Evolutionary conservation across 2,888 invertebrate species (phyloP).

Genomic region (Scotopteryx bipunctaria): DNA sequence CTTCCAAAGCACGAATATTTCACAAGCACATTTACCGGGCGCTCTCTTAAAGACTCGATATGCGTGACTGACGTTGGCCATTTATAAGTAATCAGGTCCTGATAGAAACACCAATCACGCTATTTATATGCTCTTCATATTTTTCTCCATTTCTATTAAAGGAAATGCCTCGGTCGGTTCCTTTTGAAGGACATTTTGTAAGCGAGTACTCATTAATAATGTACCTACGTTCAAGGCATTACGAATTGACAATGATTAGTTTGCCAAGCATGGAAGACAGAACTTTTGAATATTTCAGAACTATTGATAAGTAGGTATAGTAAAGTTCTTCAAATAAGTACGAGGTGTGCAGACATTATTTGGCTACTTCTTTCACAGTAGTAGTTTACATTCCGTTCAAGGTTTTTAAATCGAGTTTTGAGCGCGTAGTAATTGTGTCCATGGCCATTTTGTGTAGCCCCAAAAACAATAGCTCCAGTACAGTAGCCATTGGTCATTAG

Average conservation of each 20-base stretch:
- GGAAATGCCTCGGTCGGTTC: conserved; percentile 14
- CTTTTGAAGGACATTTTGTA: conserved; percentile 13
- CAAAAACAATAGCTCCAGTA: conserved; percentile 55
- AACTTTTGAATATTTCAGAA: too few relatives aligned
- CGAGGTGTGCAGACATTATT: not conserved
- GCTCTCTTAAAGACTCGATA: conserved; percentile 47
- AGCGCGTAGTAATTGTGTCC: conserved; percentile 36
- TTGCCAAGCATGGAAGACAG: too few relatives aligned
- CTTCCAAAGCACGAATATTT: conserved; percentile 53
- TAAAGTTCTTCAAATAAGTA: not conserved
- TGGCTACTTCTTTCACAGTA: not conserved
- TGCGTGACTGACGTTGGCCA: conserved; percentile 56
- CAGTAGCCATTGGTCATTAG: conserved; percentile 56
- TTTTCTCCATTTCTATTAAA: conserved; percentile 28
- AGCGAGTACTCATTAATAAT: not conserved
- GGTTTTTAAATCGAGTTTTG: conserved; percentile 21
- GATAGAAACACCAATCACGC: conserved; percentile 50
- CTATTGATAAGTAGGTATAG: too few relatives aligned
- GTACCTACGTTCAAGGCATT: not conserved
- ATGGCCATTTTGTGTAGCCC: conserved; percentile 45
- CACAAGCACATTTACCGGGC: conserved; percentile 57
- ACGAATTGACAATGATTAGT: too few relatives aligned
- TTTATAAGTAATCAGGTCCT: conserved; percentile 54
- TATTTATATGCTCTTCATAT: conserved; percentile 37
- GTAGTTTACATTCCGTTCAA: not conserved